Evolutionary conservation across 2,113 vertebrate species (phyloP).

Genomic region (Polyodon spathula): DNA sequence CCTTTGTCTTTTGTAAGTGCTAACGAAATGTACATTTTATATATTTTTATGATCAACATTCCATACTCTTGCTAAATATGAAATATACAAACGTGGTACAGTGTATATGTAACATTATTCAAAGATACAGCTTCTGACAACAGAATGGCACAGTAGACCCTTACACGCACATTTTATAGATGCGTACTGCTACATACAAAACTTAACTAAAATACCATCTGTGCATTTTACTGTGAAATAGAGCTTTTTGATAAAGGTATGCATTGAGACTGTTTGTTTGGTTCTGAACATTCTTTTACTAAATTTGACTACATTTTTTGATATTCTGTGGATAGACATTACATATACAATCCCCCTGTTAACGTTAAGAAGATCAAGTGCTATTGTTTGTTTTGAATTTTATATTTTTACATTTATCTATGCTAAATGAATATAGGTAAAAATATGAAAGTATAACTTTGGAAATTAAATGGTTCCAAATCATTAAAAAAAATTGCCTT

Average conservation of each 20-base stretch:
- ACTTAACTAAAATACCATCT: conserved; percentile 22
- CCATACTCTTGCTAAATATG: background rate
- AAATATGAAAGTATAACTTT: conserved; percentile 18
- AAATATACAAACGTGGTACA: too few species aligned
- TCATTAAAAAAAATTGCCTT: conserved; percentile 30
- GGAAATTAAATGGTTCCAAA: conserved; percentile 52
- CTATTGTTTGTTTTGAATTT: too few species aligned
- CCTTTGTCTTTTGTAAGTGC: background rate
- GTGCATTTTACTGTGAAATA: conserved; percentile 44
- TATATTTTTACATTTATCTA: conserved; percentile 15
- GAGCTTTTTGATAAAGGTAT: conserved; percentile 36
- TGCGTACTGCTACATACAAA: background rate
- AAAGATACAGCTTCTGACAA: too few species aligned
- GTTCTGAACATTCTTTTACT: conserved; percentile 19
- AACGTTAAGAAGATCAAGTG: too few species aligned
- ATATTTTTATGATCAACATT: conserved; percentile 10
- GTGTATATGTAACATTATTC: conserved; percentile 18
- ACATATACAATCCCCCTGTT: conserved; percentile 21
- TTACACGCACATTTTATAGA: too few species aligned
- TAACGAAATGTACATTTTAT: conserved; percentile 16
- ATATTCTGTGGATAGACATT: conserved; percentile 30
- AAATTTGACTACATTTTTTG: conserved; percentile 30
- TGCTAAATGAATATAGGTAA: conserved; percentile 33
- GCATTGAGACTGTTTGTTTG: conserved; percentile 25
- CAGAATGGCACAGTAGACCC: too few species aligned